These are phyloP conservation scores for Acanthosoma haemorrhoidale DNA, from an alignment of 2,888 invertebrate species.

Conservation along the genomic window DNA sequence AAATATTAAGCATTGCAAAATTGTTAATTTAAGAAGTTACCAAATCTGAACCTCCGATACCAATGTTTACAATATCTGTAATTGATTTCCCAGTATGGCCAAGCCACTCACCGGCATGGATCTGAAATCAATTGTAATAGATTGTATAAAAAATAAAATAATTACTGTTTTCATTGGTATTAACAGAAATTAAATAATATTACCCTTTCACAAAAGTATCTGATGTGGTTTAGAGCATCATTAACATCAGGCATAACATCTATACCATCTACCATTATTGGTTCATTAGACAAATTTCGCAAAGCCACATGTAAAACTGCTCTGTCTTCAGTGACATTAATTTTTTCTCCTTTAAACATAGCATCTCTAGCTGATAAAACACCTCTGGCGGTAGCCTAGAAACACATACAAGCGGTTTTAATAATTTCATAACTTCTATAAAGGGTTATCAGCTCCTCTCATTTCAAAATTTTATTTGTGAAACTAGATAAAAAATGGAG, in stretches of 20 bases:
- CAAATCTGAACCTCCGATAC: conserved; percentile 98
- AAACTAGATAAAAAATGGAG: no score
- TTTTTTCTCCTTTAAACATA: conserved; percentile 90
- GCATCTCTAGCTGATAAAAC: conserved; percentile 81
- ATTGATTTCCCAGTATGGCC: conserved; percentile 88
- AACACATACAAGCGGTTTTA: conserved; percentile 17
- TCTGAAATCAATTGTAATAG: conserved; percentile 41
- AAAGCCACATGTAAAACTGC: conserved; percentile 93
- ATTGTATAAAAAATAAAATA: no score
- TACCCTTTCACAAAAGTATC: conserved; percentile 79
- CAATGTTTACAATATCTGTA: conserved; percentile 97
- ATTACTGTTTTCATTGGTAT: background rate
- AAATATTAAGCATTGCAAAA: background rate
- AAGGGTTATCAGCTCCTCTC: no score
- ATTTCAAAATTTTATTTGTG: no score
- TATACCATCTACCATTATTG: conserved; percentile 75
- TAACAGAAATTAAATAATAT: background rate
- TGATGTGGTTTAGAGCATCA: conserved; percentile 88
- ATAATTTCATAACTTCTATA: background rate
- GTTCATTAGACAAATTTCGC: conserved; percentile 71
- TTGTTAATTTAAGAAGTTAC: conserved; percentile 46
- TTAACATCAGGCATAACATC: conserved; percentile 93
- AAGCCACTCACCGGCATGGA: conserved; percentile 55
- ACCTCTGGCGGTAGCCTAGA: conserved; percentile 63
- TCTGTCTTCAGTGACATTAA: conserved; percentile 95